Conservation (phyloP, 2,797 vertebrate species). For the Microctenopoma stevenorrisi region DNA sequence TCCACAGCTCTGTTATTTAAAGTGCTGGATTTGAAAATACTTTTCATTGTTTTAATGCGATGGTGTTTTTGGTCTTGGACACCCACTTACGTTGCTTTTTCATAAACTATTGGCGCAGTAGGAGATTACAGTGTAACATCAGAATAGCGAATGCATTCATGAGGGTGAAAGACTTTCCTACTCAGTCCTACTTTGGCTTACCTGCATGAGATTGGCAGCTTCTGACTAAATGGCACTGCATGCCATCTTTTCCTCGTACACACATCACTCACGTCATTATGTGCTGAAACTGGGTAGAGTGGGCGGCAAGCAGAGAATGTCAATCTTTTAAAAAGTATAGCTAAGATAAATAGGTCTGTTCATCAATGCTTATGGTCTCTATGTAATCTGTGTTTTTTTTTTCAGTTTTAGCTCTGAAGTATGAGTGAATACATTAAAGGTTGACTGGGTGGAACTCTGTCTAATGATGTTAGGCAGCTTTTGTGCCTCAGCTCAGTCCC, state of each 20-base stretch:
- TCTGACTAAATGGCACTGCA: constrained; percentile 52
- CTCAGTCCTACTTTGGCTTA: constrained; percentile 44
- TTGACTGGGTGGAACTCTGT: constrained; percentile 48
- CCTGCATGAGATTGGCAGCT: constrained; percentile 53
- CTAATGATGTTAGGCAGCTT: constrained; percentile 51
- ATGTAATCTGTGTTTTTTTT: constrained; percentile 7
- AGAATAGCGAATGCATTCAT: constrained; percentile 37
- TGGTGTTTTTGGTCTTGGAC: constrained; percentile 23
- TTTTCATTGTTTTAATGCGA: not conserved
- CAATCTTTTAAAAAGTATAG: constrained; percentile 37
- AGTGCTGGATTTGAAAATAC: not conserved
- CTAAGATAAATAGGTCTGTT: constrained; percentile 51
- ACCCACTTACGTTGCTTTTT: constrained; percentile 29
- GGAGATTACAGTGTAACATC: constrained; percentile 26
- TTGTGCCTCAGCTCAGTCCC: constrained; percentile 36
- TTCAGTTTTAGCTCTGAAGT: constrained; percentile 5
- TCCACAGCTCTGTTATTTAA: not conserved
- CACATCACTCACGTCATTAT: constrained; percentile 59
- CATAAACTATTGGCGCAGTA: constrained; percentile 17
- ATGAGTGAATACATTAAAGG: constrained; percentile 36
- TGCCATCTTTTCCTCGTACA: constrained; percentile 44
- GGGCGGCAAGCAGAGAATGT: constrained; percentile 45
- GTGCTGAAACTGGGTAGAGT: constrained; percentile 47
- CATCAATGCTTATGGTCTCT: constrained; percentile 18
- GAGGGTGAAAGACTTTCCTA: constrained; percentile 36